Base-by-base conservation (phyloP, 2,888 invertebrate genomes). In the Lutraria lutraria region DNA sequence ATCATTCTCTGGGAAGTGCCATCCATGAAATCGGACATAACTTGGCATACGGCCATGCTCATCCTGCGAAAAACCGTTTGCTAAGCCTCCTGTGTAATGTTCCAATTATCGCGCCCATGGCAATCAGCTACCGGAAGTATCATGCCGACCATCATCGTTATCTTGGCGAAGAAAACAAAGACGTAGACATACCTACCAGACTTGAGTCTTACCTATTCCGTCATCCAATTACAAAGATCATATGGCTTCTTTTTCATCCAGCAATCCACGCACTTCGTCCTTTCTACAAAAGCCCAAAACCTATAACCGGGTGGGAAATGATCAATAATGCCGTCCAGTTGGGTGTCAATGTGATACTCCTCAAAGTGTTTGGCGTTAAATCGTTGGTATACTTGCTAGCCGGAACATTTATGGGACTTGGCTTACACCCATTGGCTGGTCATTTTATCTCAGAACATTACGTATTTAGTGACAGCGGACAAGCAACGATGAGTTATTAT, bases 401-500 rank as follows among this genome's bases (percentile, higher is more conserved):
- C 0, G 96, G 96, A 0, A 96, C 96, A 0, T 79, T 96, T 0
- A 91, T 96, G 80, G 96, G 95, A 0, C 89, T 96, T 6, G 96
- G 96, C 0, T 92, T 96, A 21, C 96, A 96, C 89, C 96, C 96
- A 0, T 92, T 96, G 34, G 95, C 96, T 12, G 96, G 96, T 0
- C 96, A 96, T 90, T 96, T 96, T 89, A 96, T 96, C 63, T 96
- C 96, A 0, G 96, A 96, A 90, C 97, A 97, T 91, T 96, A 96
- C 85, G 93, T 96, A 16, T 97, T 96, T 93, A 94, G 92, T 29
- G 93, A 94, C 34, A 93, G 90, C 16, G 95, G 93, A n/a, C 95
- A 96, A 81, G 96, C 96, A 10, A 97, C 97, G 0, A 94, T 95
- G 86, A 96, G 96, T 19, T 97, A 97, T 91, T 97, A 97, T 89